Conservation (phyloP, 1,140 invertebrate genomes). For the Eupristina koningsbergeri region DNA sequence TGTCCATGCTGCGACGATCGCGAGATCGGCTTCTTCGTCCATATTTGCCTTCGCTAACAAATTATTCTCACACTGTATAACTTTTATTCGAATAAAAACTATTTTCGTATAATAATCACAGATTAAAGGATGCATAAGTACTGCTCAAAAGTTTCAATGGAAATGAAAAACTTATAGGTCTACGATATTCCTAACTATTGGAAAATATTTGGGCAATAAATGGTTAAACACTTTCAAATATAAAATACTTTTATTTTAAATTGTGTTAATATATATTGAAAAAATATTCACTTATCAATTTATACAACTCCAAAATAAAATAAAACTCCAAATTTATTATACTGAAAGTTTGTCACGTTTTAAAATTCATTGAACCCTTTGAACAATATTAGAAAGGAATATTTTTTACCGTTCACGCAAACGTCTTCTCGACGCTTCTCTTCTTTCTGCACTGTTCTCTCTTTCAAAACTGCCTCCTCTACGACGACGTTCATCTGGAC, state of each 20-base stretch:
- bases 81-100: not conserved
- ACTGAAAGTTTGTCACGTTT: not conserved
- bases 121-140: constrained; percentile 2
- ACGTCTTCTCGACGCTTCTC: constrained; percentile 61
- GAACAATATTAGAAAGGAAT: constrained; percentile 26
- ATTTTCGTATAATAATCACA: constrained; percentile 4
- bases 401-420: constrained; percentile 64
- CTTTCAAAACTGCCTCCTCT: constrained; percentile 61
- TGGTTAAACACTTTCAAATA: not conserved
- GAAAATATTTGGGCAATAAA: not conserved
- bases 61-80: constrained; percentile 17
- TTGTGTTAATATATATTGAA: too few relatives aligned
- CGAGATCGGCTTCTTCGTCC: constrained; percentile 44
- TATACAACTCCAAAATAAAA: not conserved
- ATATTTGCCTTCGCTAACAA: constrained; percentile 24
- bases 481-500: constrained; percentile 55
- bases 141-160: constrained; percentile 37
- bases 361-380: constrained; percentile 33
- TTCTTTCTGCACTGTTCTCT: constrained; percentile 61
- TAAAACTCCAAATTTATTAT: not conserved
- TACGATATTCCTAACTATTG: not conserved
- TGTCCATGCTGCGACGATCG: constrained; percentile 42
- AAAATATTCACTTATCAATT: not conserved
- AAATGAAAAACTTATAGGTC: not conserved
- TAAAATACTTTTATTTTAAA: not conserved